Evolutionary conservation across 2,888 invertebrate species (phyloP).

Genomic region (Cheiracanthium punctorium): DNA sequence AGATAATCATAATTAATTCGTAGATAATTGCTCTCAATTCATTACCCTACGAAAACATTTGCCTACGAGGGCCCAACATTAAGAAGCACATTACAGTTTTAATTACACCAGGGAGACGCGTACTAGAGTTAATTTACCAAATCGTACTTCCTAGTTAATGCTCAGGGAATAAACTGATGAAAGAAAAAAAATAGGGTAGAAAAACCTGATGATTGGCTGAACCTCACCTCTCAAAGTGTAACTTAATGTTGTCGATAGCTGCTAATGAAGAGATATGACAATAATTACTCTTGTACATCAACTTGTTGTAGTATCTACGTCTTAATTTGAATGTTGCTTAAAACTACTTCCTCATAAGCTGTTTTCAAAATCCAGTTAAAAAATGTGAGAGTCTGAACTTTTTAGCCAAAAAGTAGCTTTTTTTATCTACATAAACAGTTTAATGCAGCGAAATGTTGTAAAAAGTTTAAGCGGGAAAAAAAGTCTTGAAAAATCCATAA

Average conservation of each 20-base stretch:
- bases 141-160: slow-evolving; percentile 57
- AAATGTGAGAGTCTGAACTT: too few species aligned
- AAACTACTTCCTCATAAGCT: too few species aligned
- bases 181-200: background rate
- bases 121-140: slow-evolving; percentile 58
- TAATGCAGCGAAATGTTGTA: too few species aligned
- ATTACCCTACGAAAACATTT: slow-evolving; percentile 57
- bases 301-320: background rate
- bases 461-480: too few species aligned
- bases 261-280: slow-evolving; percentile 3
- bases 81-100: slow-evolving; percentile 63
- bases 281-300: background rate
- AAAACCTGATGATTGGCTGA: slow-evolving; percentile 3
- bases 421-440: too few species aligned
- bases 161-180: slow-evolving; percentile 12
- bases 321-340: background rate
- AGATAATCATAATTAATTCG: slow-evolving; percentile 69
- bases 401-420: too few species aligned
- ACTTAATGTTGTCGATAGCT: slow-evolving; percentile 12
- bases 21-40: slow-evolving; percentile 67
- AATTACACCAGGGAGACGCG: slow-evolving; percentile 59
- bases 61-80: slow-evolving; percentile 15
- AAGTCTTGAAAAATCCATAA: too few species aligned
- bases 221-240: background rate
- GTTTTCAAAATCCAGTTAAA: too few species aligned